Evolutionary conservation across 2,888 invertebrate species (phyloP).

Genomic region (Ganaspis brasiliensis): DNA sequence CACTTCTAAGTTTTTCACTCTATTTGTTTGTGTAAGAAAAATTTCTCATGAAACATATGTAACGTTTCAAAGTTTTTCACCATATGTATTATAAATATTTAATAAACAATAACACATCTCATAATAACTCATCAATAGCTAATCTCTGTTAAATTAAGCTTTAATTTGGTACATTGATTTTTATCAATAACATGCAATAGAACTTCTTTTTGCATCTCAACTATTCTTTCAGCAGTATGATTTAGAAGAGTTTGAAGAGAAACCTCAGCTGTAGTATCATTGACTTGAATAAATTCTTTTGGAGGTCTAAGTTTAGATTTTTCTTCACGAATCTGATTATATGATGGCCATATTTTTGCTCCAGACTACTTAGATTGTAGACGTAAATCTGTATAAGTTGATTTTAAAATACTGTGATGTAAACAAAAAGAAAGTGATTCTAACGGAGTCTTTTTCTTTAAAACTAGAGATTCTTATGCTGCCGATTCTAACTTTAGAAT

Average conservation of each 20-base stretch:
- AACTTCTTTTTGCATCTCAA: constrained; percentile 46
- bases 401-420: not conserved
- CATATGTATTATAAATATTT: too few species aligned
- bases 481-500: not conserved
- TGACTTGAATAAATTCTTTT: constrained; percentile 42
- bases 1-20: too few species aligned
- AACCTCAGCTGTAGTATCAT: constrained; percentile 41
- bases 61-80: too few species aligned
- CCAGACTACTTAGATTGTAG: not conserved
- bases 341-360: constrained; percentile 14
- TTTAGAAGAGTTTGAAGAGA: constrained; percentile 39
- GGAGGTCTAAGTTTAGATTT: constrained; percentile 41
- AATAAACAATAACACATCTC: too few species aligned
- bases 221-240: constrained; percentile 47
- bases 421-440: not conserved
- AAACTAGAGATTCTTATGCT: too few species aligned
- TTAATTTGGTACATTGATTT: constrained; percentile 19
- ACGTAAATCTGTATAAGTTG: not conserved
- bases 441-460: constrained; percentile 9
- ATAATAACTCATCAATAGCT: too few species aligned
- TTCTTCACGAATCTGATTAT: constrained; percentile 25
- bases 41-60: too few species aligned
- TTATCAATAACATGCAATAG: constrained; percentile 32
- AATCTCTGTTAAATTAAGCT: not conserved
- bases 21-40: too few species aligned